Evolutionary conservation across 2,113 vertebrate genomes (phyloP).

Genomic region (Coreoperca whiteheadi): DNA sequence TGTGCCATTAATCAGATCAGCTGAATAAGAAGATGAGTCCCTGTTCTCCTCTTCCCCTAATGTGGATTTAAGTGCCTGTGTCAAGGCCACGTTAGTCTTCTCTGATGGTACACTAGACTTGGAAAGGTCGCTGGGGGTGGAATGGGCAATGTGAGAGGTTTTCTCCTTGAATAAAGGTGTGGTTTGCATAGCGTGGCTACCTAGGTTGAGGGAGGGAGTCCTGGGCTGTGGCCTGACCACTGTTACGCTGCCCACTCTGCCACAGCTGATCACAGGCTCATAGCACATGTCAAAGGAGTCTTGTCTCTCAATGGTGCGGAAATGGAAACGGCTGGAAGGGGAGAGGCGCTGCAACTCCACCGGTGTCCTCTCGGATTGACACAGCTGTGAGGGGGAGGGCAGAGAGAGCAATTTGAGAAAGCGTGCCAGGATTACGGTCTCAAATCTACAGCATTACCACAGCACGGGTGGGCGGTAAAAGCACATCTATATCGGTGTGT

Average conservation of each 20-base stretch:
- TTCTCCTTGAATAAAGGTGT: constrained; percentile 12
- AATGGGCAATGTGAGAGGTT: constrained; percentile 7
- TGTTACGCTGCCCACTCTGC: constrained; percentile 61
- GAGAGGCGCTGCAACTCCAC: constrained; percentile 55
- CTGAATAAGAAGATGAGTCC: not conserved
- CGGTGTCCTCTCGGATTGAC: constrained; percentile 66
- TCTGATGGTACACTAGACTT: constrained; percentile 16
- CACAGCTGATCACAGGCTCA: constrained; percentile 48
- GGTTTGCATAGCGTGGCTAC: not conserved
- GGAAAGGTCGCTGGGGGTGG: constrained; percentile 43
- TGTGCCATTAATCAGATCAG: not conserved
- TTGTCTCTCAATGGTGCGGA: constrained; percentile 82
- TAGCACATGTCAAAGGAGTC: constrained; percentile 78
- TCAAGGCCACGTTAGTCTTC: constrained; percentile 15
- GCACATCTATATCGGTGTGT: not conserved
- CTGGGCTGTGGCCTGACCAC: constrained; percentile 81
- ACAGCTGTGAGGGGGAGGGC: constrained; percentile 61
- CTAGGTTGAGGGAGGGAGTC: constrained; percentile 54
- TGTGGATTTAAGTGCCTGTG: constrained; percentile 4
- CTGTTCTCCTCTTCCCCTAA: not conserved
- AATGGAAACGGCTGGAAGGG: constrained; percentile 69
- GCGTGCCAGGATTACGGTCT: not conserved
- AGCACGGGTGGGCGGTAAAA: not conserved
- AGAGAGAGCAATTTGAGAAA: constrained; percentile 10
- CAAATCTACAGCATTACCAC: not conserved